Conservation (phyloP, 2,888 invertebrate genomes). For the Stratiomys singularior region DNA sequence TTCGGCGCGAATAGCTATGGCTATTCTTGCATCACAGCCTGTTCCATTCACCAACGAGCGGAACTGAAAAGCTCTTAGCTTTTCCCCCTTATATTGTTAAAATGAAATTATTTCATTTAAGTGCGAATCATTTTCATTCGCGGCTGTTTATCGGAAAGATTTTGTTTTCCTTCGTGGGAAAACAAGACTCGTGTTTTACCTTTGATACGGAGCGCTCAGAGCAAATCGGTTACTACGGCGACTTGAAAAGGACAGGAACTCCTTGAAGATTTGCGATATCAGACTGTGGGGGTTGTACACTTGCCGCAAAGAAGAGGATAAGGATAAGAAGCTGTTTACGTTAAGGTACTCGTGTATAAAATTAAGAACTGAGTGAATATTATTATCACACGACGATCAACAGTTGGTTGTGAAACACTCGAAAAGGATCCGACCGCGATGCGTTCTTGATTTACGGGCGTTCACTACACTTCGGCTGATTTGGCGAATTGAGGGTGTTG, state of each 20-base stretch:
- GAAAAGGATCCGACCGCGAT: conserved; percentile 12
- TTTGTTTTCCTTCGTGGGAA: background rate
- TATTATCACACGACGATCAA: conserved; percentile 49
- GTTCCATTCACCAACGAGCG: background rate
- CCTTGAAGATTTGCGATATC: background rate
- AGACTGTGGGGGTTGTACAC: background rate
- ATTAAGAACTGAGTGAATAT: conserved; percentile 36
- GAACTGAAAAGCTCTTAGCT: background rate
- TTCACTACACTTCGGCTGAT: background rate
- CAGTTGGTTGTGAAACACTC: conserved; percentile 49
- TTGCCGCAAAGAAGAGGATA: background rate
- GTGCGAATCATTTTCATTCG: conserved; percentile 25
- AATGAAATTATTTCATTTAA: conserved; percentile 18
- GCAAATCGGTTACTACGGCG: background rate
- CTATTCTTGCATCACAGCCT: no score
- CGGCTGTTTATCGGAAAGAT: conserved; percentile 29
- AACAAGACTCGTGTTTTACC: background rate
- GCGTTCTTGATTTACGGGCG: background rate
- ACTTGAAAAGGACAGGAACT: background rate
- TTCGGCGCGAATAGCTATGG: no score
- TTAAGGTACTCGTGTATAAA: conserved; percentile 44
- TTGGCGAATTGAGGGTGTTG: background rate
- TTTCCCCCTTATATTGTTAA: background rate
- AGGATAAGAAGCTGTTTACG: conserved; percentile 34
- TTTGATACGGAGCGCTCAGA: background rate